These are phyloP conservation scores for Zosterops japonicus DNA, from an alignment of 2,113 vertebrate genomes.

Conservation along the genomic window DNA sequence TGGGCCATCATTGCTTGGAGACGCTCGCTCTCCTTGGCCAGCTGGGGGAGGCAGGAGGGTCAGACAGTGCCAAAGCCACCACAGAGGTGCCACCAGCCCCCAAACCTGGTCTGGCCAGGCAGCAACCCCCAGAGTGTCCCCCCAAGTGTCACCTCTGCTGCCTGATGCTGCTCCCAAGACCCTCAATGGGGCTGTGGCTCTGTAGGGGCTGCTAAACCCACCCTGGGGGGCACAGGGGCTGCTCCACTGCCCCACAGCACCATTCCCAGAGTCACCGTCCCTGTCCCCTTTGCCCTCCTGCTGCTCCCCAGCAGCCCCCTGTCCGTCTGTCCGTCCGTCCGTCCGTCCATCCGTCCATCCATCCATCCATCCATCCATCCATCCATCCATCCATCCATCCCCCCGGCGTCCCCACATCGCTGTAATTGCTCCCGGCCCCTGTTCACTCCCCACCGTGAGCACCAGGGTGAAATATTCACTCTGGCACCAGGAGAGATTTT, in stretches of 20 bases:
- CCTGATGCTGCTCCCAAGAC: rapidly evolving
- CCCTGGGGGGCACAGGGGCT: background rate
- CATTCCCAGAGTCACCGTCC: background rate
- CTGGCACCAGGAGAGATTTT: slow-evolving; percentile 38
- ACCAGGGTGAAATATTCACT: slow-evolving; percentile 57
- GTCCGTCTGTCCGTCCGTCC: background rate
- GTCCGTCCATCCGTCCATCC: background rate
- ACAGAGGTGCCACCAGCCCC: rapidly evolving
- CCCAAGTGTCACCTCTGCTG: background rate
- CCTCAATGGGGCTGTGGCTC: background rate
- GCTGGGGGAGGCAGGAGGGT: slow-evolving; percentile 69
- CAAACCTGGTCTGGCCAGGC: background rate
- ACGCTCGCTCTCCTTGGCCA: slow-evolving; percentile 96
- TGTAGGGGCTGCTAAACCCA: background rate
- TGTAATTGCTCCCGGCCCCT: background rate
- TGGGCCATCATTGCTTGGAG: slow-evolving; percentile 99
- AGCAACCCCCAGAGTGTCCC: background rate
- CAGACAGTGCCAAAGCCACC: background rate
- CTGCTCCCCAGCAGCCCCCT: background rate
- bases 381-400: background rate
- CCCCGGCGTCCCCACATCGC: background rate
- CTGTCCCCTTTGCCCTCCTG: background rate
- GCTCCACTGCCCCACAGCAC: background rate
- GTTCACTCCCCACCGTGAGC: background rate
- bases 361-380: background rate